Evolutionary conservation across 92 coral and sea anemone genomes (phyloP), one percentile per base, ranked within the genome.

Genomic region (Epizoanthus scotinus): DNA sequence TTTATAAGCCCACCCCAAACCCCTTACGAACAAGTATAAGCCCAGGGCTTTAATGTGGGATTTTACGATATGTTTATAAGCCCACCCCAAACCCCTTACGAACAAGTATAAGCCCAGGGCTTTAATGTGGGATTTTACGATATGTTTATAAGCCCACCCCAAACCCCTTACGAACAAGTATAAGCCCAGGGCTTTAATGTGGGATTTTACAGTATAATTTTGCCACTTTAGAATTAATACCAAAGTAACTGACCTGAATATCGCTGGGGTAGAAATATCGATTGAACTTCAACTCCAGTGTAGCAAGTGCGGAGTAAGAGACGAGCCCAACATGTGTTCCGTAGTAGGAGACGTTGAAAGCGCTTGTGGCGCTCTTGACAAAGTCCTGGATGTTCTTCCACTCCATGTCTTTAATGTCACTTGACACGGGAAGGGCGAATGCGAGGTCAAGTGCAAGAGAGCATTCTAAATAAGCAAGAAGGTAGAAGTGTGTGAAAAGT

Each of bases 321-420:
- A 95, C 84, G 47, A 95, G 90, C 22, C 99, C 99, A 28, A 95
- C 92, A 71, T 95, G 99, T 62, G 99, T 91, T 21, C 94, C 95
- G 61, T 81, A 88, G 82, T 91, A 94, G 2, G 99, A 89, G 63
- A 95, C 78, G 78, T 85, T 93, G 63, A 89, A 94, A 49, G 98
- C 99, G 84, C 82, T 89, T 25, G 94, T 87, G 61, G 91, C 87
- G 53, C 99, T 92, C 68, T 92, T 91, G 49, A 91, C 92, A 78
- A 95, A 95, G 89, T 95, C 94, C 79, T 93, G 94, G 14, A 94
- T 93, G 21, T 95, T 91, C 29, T 86, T 77, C 94, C 97, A 91
- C 29, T 95, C 97, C 2, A 86, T 90, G 84, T 95, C 97, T 26
- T 91, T 94, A 80, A 95, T 93, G 61, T 89, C 91, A 63, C 94